Conservation (phyloP, 1,140 invertebrate genomes). For the Scylla paramamosain region DNA sequence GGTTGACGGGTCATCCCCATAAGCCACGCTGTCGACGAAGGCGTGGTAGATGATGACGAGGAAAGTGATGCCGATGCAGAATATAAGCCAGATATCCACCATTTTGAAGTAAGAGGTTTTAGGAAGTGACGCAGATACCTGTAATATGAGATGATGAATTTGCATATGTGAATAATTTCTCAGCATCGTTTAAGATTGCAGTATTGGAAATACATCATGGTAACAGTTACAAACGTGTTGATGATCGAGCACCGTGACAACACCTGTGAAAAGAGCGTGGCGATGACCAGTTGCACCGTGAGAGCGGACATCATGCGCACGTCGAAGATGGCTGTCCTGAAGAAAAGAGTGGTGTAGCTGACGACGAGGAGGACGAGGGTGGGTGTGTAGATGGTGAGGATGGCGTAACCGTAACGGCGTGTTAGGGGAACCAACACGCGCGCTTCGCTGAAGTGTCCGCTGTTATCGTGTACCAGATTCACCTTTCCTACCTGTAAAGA, state of each 20-base stretch:
- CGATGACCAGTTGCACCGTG: constrained; percentile 61
- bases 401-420: constrained; percentile 60
- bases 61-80: constrained; percentile 64
- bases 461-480: constrained; percentile 32
- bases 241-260: too few relatives aligned
- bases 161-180: background rate
- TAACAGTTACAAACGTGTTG: too few relatives aligned
- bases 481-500: constrained; percentile 32
- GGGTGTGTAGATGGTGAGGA: constrained; percentile 61
- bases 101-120: constrained; percentile 65
- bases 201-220: background rate
- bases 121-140: constrained; percentile 56
- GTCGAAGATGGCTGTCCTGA: constrained; percentile 57
- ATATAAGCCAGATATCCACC: constrained; percentile 69
- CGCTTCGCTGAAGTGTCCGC: constrained; percentile 43
- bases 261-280: constrained; percentile 63
- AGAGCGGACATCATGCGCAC: constrained; percentile 58
- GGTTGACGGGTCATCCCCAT: background rate
- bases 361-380: constrained; percentile 66
- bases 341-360: constrained; percentile 63
- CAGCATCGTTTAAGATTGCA: background rate
- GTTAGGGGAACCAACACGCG: constrained; percentile 50
- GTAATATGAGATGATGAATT: background rate
- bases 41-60: constrained; percentile 59
- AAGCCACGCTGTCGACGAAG: constrained; percentile 18